These are phyloP conservation scores for Druceiella hillmani DNA, from an alignment of 2,888 invertebrate species.

Conservation along the genomic window DNA sequence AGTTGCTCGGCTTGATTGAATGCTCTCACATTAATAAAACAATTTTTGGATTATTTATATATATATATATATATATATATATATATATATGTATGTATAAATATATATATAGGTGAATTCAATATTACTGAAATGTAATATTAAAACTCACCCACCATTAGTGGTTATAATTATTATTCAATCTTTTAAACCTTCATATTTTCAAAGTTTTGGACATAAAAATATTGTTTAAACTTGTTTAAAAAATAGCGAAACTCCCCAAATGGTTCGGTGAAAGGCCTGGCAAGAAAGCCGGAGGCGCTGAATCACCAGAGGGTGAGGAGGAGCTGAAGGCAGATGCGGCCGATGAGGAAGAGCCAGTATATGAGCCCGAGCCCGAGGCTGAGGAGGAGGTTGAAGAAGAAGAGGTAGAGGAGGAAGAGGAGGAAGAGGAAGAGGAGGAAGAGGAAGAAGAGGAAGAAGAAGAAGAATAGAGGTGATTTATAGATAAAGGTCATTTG, in stretches of 20 bases:
- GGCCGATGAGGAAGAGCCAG: constrained; percentile 65
- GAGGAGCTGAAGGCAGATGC: constrained; percentile 76
- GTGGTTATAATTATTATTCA: too few species aligned
- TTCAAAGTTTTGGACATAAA: too few species aligned
- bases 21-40: too few species aligned
- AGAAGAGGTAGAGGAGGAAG: constrained; percentile 67
- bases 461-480: constrained; percentile 56
- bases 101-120: too few species aligned
- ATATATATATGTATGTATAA: too few species aligned
- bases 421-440: constrained; percentile 70
- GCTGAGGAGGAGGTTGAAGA: constrained; percentile 68
- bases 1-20: too few species aligned
- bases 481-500: too few species aligned
- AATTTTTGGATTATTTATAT: too few species aligned
- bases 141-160: too few species aligned
- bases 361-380: constrained; percentile 64
- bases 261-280: constrained; percentile 96
- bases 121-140: too few species aligned
- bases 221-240: constrained; percentile 6
- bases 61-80: too few species aligned
- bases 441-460: constrained; percentile 65
- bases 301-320: constrained; percentile 87
- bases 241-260: constrained; percentile 74
- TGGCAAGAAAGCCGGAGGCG: constrained; percentile 85
- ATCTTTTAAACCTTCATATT: too few species aligned